Evolutionary conservation across 2,113 vertebrate genomes (phyloP), one percentile per base, ranked within the genome.

Genomic region (Argyrosomus japonicus): DNA sequence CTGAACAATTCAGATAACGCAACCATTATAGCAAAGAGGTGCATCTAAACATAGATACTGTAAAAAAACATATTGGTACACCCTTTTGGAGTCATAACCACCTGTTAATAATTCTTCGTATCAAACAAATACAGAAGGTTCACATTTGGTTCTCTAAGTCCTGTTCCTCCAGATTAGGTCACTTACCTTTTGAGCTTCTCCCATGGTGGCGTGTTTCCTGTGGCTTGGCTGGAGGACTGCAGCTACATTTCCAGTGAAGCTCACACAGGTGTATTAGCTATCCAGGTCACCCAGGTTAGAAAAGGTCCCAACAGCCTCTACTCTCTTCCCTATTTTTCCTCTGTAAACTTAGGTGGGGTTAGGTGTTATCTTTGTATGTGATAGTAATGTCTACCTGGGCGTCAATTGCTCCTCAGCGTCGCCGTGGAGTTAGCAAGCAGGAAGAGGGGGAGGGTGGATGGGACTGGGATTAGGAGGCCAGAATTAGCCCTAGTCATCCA

Each of bases 161-260:
- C 32, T 40, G 18, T 36, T 74, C 65, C 51, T 45, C 21, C 18
- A 84, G 32, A 74, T 82, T 75, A 36, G 79, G 57, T 65, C 82
- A 21, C 95, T 71, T 93, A 97, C 96, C 96, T 97, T 96, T 91
- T 96, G 95, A 92, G 93, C 95, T 92, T 97, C 97, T 82, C 96
- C 96, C 97, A 97, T 97, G 89, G 89, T 95, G 85, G 68, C 56
- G 83, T 82, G 78, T 92, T 75, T 92, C 77, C 84, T 90, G 68
- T 86, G 76, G 80, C 77, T 79, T 58, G 79, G 62, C 79, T 81
- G 32, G 62, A 83, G 63, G 79, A 82, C 89, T 85, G 81, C 82
- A 89, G 36, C 95, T 95, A 89, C 67, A 95, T 95, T 95, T 95
- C 90, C 88, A 89, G 76, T 76, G 53, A 84, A 68, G 75, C 83